These are phyloP conservation scores for Salvelinus sp. DNA, from an alignment of 2,113 vertebrate species.

Conservation along the genomic window DNA sequence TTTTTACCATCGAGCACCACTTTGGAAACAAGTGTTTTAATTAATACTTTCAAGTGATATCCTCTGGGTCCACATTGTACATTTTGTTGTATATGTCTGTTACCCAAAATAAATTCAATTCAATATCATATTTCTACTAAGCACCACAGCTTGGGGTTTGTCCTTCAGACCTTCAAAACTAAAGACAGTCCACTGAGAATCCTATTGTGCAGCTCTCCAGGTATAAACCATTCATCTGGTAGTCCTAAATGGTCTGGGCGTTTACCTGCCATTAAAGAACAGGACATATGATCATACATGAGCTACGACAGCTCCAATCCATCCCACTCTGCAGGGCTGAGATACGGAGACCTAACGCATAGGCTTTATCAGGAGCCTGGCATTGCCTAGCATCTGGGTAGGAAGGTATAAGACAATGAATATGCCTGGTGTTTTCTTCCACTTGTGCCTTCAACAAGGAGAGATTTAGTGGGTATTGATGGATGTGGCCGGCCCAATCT, in stretches of 20 bases:
- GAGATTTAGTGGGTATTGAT: background rate
- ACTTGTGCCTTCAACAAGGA: background rate
- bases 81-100: no score
- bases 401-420: conserved; percentile 1
- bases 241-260: conserved; percentile 12
- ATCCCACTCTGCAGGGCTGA: conserved; percentile 24
- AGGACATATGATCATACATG: conserved; percentile 22
- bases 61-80: no score
- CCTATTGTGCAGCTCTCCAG: background rate
- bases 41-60: no score
- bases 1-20: no score
- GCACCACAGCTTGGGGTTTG: background rate
- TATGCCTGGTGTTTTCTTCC: background rate
- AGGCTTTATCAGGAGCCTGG: conserved; percentile 5
- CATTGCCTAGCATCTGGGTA: background rate
- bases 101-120: no score
- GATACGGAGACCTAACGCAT: conserved; percentile 33
- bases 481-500: background rate
- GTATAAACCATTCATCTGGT: conserved; percentile 25
- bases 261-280: background rate
- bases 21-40: no score
- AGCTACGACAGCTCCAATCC: conserved; percentile 6
- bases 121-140: no score
- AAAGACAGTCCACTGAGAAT: conserved; percentile 11
- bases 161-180: conserved; percentile 11